Conservation (phyloP, 2,797 vertebrate genomes). For the Botia kubotai region DNA sequence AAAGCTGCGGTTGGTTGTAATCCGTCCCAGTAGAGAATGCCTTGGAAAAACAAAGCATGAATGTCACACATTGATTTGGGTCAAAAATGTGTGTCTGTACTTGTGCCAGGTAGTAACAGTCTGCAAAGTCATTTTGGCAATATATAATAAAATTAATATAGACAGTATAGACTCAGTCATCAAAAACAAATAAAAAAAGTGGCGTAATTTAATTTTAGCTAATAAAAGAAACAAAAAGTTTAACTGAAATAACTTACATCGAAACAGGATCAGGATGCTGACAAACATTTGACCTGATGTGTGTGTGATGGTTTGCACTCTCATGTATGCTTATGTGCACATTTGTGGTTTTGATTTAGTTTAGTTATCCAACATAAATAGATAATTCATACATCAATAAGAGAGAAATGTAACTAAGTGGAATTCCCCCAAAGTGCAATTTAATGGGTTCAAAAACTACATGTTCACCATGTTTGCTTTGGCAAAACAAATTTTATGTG, state of each 20-base stretch:
- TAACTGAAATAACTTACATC: too few species aligned
- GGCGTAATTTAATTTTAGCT: too few species aligned
- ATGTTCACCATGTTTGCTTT: conserved; percentile 73
- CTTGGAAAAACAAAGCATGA: conserved; percentile 91
- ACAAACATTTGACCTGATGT: conserved; percentile 12
- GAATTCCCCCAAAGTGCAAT: conserved; percentile 60
- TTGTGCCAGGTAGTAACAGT: conserved; percentile 19
- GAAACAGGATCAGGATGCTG: too few species aligned
- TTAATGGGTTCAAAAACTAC: conserved; percentile 71
- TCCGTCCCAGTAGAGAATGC: conserved; percentile 85
- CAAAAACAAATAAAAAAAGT: conserved; percentile 12
- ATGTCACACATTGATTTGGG: conserved; percentile 86
- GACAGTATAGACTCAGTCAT: background rate
- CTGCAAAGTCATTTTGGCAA: conserved; percentile 21
- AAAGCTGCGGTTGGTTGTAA: conserved; percentile 84
- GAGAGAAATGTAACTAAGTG: conserved; percentile 50
- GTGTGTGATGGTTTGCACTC: conserved; percentile 28
- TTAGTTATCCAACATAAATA: conserved; percentile 51
- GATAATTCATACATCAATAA: conserved; percentile 46
- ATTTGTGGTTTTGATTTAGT: conserved; percentile 46
- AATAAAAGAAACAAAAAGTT: too few species aligned
- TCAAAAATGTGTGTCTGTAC: conserved; percentile 68
- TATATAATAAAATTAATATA: conserved; percentile 17
- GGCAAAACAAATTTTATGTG: conserved; percentile 52
- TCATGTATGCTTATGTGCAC: conserved; percentile 33